Evolutionary conservation across 1,140 invertebrate species (phyloP), one percentile per base, ranked within the genome.

Genomic region (Drosophila littoralis): DNA sequence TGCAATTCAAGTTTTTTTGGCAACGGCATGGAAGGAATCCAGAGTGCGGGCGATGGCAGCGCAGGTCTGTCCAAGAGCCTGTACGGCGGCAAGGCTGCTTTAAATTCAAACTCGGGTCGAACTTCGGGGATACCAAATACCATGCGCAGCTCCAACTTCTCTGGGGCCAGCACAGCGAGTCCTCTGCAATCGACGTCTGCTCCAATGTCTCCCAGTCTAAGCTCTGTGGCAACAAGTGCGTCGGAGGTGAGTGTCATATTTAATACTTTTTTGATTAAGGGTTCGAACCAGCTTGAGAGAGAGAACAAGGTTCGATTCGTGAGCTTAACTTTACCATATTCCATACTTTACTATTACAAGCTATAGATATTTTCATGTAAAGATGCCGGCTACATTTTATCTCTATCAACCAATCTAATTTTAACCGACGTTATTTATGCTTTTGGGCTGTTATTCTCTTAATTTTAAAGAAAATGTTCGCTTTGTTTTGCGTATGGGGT

Each of bases 201-300:
- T 9, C 92, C 92, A 7, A 94, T 96, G 92, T 96, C 95, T 3
- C 96, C 96, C 0, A 95, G 95, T 28, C 83, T 96, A 10, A 96
- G 95, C 89, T 96, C 96, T 42, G 94, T 95, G 22, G 95, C 95
- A 22, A 96, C 95, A 8, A 96, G 95, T 91, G 95, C 95, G 77
- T 96, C 96, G 6, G 96, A 96, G 94, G 96, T 96, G 91, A 93
- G 93, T 75, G 1, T 10, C 1, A 35, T 40, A 35, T 40, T 42
- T 22, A 45, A 28, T 46, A 15, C 15, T 65, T 9, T 65, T 9
- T 17, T 17, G 17, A 2, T 17, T 17, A 17, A 17, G 1, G 17
- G 17, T 17, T 17, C 17, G 17, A 17, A 17, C 17, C 17, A 17
- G 17, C 17, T 17, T n/a, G n/a, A n/a, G n/a, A n/a, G n/a, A n/a